Evolutionary conservation across 2,888 invertebrate genomes (phyloP), one percentile per base, ranked within the genome.

Genomic region (Drosophila sordidula): DNA sequence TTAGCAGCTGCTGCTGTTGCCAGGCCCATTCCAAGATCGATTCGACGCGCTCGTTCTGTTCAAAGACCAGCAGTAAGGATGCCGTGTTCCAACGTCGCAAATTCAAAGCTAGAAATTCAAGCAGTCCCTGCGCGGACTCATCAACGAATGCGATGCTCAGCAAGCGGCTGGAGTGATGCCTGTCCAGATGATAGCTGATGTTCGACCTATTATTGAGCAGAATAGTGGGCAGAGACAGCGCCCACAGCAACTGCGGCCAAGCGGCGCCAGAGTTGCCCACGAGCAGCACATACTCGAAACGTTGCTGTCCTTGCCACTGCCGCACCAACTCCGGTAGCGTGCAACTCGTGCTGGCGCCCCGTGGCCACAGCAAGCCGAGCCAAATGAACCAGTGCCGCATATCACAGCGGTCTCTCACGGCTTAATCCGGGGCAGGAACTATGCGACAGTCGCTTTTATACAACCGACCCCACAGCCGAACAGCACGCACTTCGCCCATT

Each of bases 21-120:
- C 87, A 85, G 49, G 81, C 89, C 56, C 73, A 73, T 6, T 65
- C 39, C 41, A 90, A 74, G 2, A 87, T 49, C 3, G n/a, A 0
- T 14, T 47, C 18, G 16, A 65, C 14, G 11, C 6, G 5, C 1
- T 46, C 29, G 2, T 36, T 16, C 0, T 26, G 25, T 26, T 47
- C 32, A 9, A 78, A 6, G 16, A 65, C 54, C 11, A 78, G 22
- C 1, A 78, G 1, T 6, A 78, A 4, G 0, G 62, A 56, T n/a
- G 29, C 18, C 0, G 71, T 61, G 14, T 67, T 78, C 29, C 80
- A 47, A 8, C 45, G 6, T 18, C 22, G 16, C 1, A 74, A 8
- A 14, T 70, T 67, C 0, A 29, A 8, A 9, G 44, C 12, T 0
- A 74, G 5, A 2, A 51, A 42, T 0, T 67, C 18, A 6, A 80